Conservation (phyloP, 1,140 invertebrate species). For the Conopomorpha cramerella region DNA sequence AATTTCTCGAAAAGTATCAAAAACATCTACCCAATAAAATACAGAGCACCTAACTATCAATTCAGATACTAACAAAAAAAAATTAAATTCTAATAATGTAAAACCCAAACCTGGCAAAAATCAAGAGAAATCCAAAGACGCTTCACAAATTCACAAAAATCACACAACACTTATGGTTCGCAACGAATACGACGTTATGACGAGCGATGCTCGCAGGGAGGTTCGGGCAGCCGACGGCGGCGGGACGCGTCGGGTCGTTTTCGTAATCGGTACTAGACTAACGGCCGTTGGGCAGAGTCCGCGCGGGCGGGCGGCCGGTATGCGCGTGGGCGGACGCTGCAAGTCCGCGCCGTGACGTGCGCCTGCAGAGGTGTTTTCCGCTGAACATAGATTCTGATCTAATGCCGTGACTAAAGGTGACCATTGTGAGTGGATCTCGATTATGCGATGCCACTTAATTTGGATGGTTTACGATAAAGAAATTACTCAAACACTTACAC, state of each 20-base stretch:
- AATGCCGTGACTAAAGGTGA: no score
- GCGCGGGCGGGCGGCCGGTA: slow-evolving; percentile 43
- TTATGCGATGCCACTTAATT: no score
- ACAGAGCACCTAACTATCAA: no score
- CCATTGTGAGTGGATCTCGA: no score
- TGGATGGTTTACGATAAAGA: no score
- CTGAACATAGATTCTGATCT: slow-evolving; percentile 50
- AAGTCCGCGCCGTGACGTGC: slow-evolving; percentile 39
- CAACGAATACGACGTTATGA: no score
- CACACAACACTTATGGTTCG: not conserved
- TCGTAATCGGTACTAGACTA: slow-evolving; percentile 59
- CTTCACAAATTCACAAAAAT: not conserved
- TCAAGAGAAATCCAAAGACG: no score
- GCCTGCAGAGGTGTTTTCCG: slow-evolving; percentile 55
- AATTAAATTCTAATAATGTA: slow-evolving; percentile 32
- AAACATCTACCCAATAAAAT: no score
- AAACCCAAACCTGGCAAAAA: slow-evolving; percentile 31
- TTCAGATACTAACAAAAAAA: no score
- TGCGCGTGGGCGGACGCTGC: slow-evolving; percentile 41
- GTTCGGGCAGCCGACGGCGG: slow-evolving; percentile 43
- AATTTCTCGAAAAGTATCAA: no score
- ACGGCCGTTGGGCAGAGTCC: no score
- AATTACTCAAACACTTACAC: no score
- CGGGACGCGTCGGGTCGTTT: slow-evolving; percentile 57
- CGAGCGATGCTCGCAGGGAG: slow-evolving; percentile 30